Evolutionary conservation across 2,888 invertebrate genomes (phyloP).

Genomic region (Eupithecia exiguata): DNA sequence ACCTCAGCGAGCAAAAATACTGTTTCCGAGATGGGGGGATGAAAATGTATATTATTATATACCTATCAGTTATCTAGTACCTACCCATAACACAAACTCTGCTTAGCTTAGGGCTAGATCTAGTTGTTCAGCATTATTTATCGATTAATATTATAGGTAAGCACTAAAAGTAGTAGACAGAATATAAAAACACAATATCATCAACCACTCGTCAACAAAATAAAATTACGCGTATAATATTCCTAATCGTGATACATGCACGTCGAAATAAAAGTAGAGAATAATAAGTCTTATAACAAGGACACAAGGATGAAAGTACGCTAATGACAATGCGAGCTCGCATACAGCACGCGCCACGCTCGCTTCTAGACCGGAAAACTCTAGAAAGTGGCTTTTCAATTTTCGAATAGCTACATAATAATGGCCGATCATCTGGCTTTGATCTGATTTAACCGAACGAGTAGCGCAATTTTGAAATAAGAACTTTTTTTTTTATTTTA

Average conservation of each 20-base stretch:
- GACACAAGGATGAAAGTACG: constrained; percentile 5
- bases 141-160: too few relatives aligned
- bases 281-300: neutral
- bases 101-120: too few relatives aligned
- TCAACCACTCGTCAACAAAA: neutral
- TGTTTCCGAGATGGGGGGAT: too few relatives aligned
- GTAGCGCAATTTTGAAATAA: neutral
- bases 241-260: constrained; percentile 15
- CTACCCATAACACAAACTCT: too few relatives aligned
- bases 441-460: constrained; percentile 17
- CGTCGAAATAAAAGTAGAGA: neutral
- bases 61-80: too few relatives aligned
- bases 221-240: constrained; percentile 10
- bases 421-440: constrained; percentile 42
- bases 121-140: too few relatives aligned
- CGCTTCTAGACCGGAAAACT: constrained; percentile 82
- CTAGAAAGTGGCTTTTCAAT: constrained; percentile 84
- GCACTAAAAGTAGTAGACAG: neutral
- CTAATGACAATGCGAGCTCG: neutral
- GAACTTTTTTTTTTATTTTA: neutral
- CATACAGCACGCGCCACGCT: constrained; percentile 51
- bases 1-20: too few relatives aligned
- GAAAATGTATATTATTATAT: too few relatives aligned
- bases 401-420: constrained; percentile 81
- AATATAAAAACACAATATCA: neutral